phyloP scores from a whole-genome alignment of 1,140 invertebrate species.

The Chymomyza costata region DNA sequence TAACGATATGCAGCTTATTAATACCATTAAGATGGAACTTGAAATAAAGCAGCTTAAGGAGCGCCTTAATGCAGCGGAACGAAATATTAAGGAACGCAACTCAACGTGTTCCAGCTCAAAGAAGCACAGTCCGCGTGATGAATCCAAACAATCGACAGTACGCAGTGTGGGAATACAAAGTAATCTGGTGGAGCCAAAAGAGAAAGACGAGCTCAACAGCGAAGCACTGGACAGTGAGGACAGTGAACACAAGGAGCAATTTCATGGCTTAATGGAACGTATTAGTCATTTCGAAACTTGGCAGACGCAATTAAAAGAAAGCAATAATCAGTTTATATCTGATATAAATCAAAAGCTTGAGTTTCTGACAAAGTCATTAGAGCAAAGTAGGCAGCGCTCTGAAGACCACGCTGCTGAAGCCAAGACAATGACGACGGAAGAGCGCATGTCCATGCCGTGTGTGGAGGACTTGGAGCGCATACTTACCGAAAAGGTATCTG shows the following conservation, averaged over 20 bases:
- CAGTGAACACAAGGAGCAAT: slow-evolving; percentile 44
- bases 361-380: slow-evolving; percentile 40
- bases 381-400: slow-evolving; percentile 30
- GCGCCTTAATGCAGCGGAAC: slow-evolving; percentile 63
- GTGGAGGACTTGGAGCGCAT: slow-evolving; percentile 61
- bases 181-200: slow-evolving; percentile 58
- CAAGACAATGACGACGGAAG: slow-evolving; percentile 2
- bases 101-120: slow-evolving; percentile 1
- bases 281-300: slow-evolving; percentile 52
- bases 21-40: slow-evolving; percentile 71
- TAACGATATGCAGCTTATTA: slow-evolving; percentile 66
- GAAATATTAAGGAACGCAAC: slow-evolving; percentile 55
- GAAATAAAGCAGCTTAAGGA: slow-evolving; percentile 74
- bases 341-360: slow-evolving; percentile 56
- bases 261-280: slow-evolving; percentile 45
- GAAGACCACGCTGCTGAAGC: neutral
- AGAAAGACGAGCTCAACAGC: slow-evolving; percentile 45
- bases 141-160: slow-evolving; percentile 18
- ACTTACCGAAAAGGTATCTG: slow-evolving; percentile 54
- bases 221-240: slow-evolving; percentile 28
- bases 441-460: slow-evolving; percentile 33
- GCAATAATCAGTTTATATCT: slow-evolving; percentile 55
- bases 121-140: slow-evolving; percentile 31
- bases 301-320: slow-evolving; percentile 46
- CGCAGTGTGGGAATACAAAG: slow-evolving; percentile 61